Evolutionary conservation across 2,113 vertebrate species (phyloP).

Genomic region (Mungos mungo): DNA sequence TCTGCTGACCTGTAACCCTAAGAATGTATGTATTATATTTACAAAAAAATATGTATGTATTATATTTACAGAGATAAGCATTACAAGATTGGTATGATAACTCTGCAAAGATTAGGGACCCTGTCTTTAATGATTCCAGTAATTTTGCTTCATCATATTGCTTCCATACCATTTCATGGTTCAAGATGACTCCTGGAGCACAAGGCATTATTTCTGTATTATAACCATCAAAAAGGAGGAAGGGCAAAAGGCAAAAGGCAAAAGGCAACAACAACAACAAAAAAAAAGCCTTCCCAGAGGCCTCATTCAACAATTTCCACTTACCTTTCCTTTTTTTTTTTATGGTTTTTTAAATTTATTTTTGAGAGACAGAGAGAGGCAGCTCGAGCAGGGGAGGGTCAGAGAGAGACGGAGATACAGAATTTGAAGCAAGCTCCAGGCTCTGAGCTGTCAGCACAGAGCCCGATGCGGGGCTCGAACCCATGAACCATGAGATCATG

Average conservation of each 20-base stretch:
- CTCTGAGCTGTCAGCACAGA: too few species aligned
- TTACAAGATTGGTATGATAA: background rate
- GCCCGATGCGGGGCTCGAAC: too few species aligned
- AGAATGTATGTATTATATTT: conserved; percentile 3
- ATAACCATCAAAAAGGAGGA: background rate
- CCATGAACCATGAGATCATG: too few species aligned
- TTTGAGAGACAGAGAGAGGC: too few species aligned
- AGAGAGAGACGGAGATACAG: too few species aligned
- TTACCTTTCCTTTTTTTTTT: background rate
- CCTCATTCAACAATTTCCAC: background rate
- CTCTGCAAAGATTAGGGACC: background rate
- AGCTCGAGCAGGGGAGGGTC: too few species aligned
- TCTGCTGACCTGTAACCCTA: background rate
- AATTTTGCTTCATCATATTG: background rate
- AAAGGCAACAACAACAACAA: too few species aligned
- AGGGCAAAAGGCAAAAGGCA: background rate
- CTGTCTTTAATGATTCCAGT: background rate
- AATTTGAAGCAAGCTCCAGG: too few species aligned
- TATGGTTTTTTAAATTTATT: too few species aligned
- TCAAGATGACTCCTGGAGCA: background rate
- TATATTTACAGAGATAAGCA: background rate
- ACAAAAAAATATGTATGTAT: background rate
- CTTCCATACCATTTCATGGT: background rate
- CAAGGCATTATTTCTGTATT: background rate
- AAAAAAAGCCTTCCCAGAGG: background rate